Evolutionary conservation across 1,140 invertebrate genomes (phyloP), one percentile per base, ranked within the genome.

Genomic region (Cydia fagiglandana): DNA sequence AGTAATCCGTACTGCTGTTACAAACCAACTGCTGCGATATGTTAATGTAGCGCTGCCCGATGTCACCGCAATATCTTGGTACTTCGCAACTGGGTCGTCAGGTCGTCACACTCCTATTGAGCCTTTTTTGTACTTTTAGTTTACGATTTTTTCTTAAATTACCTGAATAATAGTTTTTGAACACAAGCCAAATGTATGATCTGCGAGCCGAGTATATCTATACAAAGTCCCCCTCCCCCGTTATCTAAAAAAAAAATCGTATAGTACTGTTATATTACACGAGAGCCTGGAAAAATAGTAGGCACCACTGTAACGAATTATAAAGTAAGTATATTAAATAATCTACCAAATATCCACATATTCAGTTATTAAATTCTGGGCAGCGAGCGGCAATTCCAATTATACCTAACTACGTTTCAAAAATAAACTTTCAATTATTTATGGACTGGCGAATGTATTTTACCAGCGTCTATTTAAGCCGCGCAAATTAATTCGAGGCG

Each of bases 21-120:
- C 17, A 24, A 61, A 61, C 15, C 56, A 61, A 61, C 56, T 61
- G 80, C 84, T 77, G 85, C 47, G 86, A 87, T 88, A 90, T 89
- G 87, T 84, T 90, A 88, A 91, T 90, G 84, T 66, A 70, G 78
- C 76, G 61, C 73, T 28, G 17, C 73, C 64, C 56, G 24, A 41
- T 66, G 75, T 74, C 79, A 73, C 76, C 78, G 77, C 80, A 80
- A 82, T 78, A 82, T 82, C 79, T 78, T 76, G 75, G 74, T 78
- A 81, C 77, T 84, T 82, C 76, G 77, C 79, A 76, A 80, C 78
- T 82, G 77, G 64, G 76, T 68, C 73, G 79, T 53, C 50, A 47
- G 45, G 4, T 53, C 50, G 50, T 56, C 47, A 53, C 73, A 73
- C 77, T 77, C 78, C 76, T 75, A 80, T 80, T 80, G 77, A 74